Evolutionary conservation across 1,140 invertebrate genomes (phyloP).

Genomic region (Euschistus heros): DNA sequence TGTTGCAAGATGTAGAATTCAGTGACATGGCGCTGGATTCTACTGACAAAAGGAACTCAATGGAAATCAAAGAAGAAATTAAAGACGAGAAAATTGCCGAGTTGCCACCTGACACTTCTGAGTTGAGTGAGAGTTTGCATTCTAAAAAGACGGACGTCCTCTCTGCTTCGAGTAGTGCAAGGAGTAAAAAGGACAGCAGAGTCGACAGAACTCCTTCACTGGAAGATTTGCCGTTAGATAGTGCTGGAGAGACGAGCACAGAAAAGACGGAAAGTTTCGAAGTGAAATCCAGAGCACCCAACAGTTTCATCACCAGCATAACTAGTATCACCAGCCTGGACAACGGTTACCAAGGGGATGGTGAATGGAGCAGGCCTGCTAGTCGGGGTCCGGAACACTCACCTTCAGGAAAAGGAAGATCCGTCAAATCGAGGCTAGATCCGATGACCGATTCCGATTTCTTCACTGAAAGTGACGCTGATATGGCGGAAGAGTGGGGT

Average conservation of each 20-base stretch:
- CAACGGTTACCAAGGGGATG: conserved; percentile 75
- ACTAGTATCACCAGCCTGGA: conserved; percentile 77
- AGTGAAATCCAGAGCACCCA: conserved; percentile 31
- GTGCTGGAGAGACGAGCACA: conserved; percentile 44
- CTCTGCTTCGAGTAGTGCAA: conserved; percentile 15
- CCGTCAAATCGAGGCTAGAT: conserved; percentile 37
- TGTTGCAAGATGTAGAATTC: conserved; percentile 20
- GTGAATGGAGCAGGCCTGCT: conserved; percentile 62
- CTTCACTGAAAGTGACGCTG: conserved; percentile 76
- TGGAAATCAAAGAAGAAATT: conserved; percentile 24
- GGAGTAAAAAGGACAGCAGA: conserved; percentile 24
- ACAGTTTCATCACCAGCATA: conserved; percentile 69
- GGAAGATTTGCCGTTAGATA: conserved; percentile 68
- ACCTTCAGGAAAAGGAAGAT: conserved; percentile 27
- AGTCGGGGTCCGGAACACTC: conserved; percentile 36
- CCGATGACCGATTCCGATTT: conserved; percentile 83
- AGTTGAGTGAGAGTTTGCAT: conserved; percentile 23
- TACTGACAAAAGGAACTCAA: conserved; percentile 16
- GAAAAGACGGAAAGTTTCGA: conserved; percentile 32
- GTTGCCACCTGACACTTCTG: conserved; percentile 7
- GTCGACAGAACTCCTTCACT: conserved; percentile 67
- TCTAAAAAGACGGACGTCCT: conserved; percentile 24
- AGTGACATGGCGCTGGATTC: conserved; percentile 14
- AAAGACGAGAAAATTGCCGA: neutral
- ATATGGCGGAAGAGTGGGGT: conserved; percentile 58